These are phyloP conservation scores for Bambusicola thoracicus DNA, from an alignment of 2,113 vertebrate genomes.

Conservation along the genomic window DNA sequence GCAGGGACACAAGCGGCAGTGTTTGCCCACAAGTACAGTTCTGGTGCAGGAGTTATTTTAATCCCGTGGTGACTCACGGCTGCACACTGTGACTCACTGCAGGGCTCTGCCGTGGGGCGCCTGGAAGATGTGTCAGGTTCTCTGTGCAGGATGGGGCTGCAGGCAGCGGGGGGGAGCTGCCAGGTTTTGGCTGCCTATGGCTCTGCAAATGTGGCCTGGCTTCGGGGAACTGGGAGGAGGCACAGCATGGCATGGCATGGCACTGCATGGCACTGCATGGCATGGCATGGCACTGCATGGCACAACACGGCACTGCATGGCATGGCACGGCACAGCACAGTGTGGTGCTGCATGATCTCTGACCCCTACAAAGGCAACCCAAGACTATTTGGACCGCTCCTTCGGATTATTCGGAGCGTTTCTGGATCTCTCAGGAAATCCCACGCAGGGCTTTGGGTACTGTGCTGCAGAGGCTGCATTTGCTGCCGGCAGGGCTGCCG, in stretches of 20 bases:
- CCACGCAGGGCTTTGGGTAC: background rate
- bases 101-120: background rate
- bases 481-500: too few species aligned
- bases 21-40: background rate
- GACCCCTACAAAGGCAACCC: background rate
- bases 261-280: background rate
- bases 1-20: accelerated
- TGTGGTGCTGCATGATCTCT: too few species aligned
- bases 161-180: background rate
- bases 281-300: background rate
- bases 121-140: constrained; percentile 17
- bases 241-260: background rate
- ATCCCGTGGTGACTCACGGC: background rate
- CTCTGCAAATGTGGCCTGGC: background rate
- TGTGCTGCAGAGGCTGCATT: background rate
- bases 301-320: accelerated
- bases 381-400: background rate
- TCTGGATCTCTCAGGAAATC: background rate
- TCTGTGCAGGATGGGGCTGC: background rate
- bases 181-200: background rate
- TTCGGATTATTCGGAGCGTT: background rate
- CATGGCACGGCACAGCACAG: background rate
- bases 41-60: background rate
- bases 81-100: constrained; percentile 5
- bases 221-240: background rate